Conservation (phyloP, 2,113 vertebrate genomes). For the Irena cyanogastra region DNA sequence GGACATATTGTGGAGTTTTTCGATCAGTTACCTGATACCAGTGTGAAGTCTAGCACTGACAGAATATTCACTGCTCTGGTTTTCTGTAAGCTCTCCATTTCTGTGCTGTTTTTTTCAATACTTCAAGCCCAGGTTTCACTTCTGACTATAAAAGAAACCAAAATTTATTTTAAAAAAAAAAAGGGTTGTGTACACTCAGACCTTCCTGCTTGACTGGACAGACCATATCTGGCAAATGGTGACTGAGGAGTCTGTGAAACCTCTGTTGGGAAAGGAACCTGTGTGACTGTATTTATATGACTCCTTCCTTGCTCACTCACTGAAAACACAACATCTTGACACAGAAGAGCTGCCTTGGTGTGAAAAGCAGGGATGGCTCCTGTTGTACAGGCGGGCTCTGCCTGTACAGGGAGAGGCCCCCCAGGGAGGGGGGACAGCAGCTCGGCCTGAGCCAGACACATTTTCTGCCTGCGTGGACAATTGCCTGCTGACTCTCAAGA, state of each 20-base stretch:
- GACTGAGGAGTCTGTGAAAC: neutral
- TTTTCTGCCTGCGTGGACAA: neutral
- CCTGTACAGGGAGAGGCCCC: no score
- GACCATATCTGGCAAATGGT: neutral
- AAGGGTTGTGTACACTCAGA: neutral
- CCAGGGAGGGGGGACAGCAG: neutral
- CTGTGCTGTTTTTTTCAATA: neutral
- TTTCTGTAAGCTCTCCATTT: neutral
- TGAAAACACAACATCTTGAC: neutral
- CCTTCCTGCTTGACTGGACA: neutral
- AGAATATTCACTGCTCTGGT: fast-evolving
- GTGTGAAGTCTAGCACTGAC: neutral
- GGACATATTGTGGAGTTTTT: neutral
- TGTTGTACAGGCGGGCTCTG: neutral
- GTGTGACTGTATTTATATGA: neutral
- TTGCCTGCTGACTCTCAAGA: neutral
- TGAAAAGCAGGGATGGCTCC: neutral
- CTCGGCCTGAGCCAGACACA: fast-evolving
- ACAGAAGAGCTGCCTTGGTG: neutral
- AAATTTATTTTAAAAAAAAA: neutral
- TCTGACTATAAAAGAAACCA: neutral
- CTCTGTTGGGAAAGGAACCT: neutral
- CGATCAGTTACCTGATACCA: neutral
- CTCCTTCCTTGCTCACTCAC: neutral
- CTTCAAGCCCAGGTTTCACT: neutral